Percentiles rank a stretch among this genome's conserved stretches.
Conservation (phyloP, 2,888 invertebrate species). For the Itoplectis maculator region DNA sequence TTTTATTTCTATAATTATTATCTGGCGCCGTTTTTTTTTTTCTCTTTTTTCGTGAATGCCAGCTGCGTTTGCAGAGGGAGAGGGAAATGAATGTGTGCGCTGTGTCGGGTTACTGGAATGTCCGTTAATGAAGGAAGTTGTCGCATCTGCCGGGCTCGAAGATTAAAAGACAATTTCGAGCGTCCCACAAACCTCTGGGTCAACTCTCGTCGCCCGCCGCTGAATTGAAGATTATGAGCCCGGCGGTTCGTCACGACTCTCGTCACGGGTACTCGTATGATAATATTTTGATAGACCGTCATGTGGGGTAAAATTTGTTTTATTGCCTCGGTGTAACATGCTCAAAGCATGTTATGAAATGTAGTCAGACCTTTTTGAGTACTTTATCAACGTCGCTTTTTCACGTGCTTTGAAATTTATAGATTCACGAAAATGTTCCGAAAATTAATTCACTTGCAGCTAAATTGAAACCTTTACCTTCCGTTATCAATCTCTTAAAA, state of each 20-base stretch:
- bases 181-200: not conserved
- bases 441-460: not conserved
- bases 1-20: not conserved
- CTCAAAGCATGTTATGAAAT: not conserved
- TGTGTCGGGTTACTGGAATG: not conserved
- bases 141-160: not conserved
- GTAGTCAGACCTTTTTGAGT: not conserved
- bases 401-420: not conserved
- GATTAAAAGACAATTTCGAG: not conserved
- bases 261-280: not conserved
- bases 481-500: not conserved
- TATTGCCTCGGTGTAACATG: not conserved
- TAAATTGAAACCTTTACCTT: not conserved
- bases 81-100: not conserved
- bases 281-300: conserved; percentile 1
- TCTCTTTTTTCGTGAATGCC: not conserved
- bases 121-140: not conserved
- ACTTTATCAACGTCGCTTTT: not conserved
- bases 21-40: not conserved
- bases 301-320: not conserved
- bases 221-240: conserved; percentile 8
- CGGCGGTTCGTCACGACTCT: not conserved
- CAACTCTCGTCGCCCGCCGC: not conserved
- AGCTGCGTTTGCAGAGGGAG: not conserved
- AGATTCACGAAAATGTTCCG: too few species aligned